Conservation (phyloP, 92 coral and sea anemone species). For the Pocillopora meandrina region DNA sequence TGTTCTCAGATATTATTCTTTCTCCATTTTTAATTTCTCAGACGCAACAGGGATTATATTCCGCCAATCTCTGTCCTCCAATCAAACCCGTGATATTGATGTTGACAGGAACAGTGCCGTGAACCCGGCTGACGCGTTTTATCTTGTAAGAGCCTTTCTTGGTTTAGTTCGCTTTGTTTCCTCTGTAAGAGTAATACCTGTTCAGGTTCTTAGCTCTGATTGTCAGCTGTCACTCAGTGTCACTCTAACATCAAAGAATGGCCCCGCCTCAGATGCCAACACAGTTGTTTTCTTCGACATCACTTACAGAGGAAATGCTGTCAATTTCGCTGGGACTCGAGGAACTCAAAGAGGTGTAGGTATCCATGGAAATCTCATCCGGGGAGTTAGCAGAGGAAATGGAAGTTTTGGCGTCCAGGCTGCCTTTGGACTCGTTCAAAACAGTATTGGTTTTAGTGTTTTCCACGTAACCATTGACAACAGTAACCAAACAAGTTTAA, state of each 20-base stretch:
- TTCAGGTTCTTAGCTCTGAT: constrained; percentile 46
- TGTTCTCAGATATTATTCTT: constrained; percentile 47
- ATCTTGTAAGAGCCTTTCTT: constrained; percentile 47
- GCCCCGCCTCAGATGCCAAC: constrained; percentile 16
- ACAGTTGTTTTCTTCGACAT: constrained; percentile 58
- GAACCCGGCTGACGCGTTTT: constrained; percentile 65
- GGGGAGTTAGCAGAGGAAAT: constrained; percentile 46
- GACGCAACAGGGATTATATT: constrained; percentile 21
- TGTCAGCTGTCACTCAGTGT: constrained; percentile 53
- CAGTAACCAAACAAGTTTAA: constrained; percentile 44
- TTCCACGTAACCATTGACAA: constrained; percentile 39
- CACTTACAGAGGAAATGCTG: constrained; percentile 31
- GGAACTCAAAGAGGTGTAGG: constrained; percentile 33
- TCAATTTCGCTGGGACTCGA: constrained; percentile 44
- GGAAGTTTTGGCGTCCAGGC: constrained; percentile 51
- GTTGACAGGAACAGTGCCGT: constrained; percentile 54
- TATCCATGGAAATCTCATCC: constrained; percentile 51
- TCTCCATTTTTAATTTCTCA: constrained; percentile 35
- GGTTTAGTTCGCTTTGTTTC: constrained; percentile 51
- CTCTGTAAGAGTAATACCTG: constrained; percentile 37
- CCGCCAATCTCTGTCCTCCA: constrained; percentile 17
- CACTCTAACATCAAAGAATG: constrained; percentile 35
- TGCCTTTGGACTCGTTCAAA: constrained; percentile 41
- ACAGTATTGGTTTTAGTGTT: constrained; percentile 42
- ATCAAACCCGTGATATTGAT: constrained; percentile 45